Percentiles rank a stretch among this genome's conserved stretches.
These are phyloP conservation scores for Stramonita haemastoma DNA, from an alignment of 2,888 invertebrate genomes.

Conservation along the genomic window DNA sequence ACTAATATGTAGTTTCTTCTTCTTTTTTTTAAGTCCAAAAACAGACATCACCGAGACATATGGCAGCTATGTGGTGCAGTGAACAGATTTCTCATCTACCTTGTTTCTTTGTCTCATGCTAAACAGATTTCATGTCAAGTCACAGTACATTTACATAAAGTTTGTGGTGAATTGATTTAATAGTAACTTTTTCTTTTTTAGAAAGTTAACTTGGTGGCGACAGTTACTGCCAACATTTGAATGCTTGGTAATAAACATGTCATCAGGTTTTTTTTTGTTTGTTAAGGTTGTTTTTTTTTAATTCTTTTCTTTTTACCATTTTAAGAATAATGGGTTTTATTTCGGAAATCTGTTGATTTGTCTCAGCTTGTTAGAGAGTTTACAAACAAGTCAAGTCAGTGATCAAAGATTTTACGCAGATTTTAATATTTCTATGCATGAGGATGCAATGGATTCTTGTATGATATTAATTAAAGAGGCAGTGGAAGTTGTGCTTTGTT, in stretches of 20 bases:
- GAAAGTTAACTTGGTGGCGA: background rate
- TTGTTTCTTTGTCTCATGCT: background rate
- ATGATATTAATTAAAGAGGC: background rate
- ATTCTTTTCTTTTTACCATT: background rate
- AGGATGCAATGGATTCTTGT: background rate
- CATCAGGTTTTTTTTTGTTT: background rate
- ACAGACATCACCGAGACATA: too few species aligned
- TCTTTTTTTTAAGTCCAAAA: too few species aligned
- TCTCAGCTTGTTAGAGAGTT: background rate
- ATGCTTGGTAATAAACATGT: background rate
- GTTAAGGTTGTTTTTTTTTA: too few species aligned
- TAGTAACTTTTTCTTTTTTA: background rate
- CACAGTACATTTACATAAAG: background rate
- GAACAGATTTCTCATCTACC: background rate
- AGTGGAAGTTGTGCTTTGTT: background rate
- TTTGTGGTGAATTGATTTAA: background rate
- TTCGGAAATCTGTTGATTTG: background rate
- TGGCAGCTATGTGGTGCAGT: constrained; percentile 8
- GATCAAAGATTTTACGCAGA: background rate
- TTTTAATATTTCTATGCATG: constrained; percentile 29
- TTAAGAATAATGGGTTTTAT: background rate
- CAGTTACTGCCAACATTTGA: background rate
- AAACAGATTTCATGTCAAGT: background rate
- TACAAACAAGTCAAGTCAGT: background rate
- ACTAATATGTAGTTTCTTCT: too few species aligned